These are phyloP conservation scores for Coryphaenoides rupestris DNA, from an alignment of 2,113 vertebrate genomes.

Conservation along the genomic window DNA sequence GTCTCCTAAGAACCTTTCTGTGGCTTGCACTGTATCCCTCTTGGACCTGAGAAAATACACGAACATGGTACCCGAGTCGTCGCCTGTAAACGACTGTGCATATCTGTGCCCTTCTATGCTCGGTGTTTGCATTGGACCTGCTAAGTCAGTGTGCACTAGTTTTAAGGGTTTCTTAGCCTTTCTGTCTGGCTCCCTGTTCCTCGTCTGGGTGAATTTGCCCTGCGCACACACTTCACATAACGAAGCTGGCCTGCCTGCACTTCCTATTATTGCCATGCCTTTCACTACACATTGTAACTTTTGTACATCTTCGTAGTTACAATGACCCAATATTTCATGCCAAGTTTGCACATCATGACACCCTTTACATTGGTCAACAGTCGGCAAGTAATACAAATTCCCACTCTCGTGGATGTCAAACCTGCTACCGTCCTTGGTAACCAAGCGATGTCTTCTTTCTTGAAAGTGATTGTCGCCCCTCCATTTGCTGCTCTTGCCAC, in stretches of 20 bases:
- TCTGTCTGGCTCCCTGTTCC: background rate
- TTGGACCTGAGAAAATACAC: slow-evolving; percentile 22
- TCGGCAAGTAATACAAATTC: slow-evolving; percentile 2
- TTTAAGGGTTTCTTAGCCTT: too few relatives aligned
- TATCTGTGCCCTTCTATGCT: too few relatives aligned
- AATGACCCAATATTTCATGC: too few relatives aligned
- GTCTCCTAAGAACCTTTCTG: slow-evolving; percentile 26
- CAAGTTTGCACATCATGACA: slow-evolving; percentile 28
- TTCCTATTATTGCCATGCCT: slow-evolving; percentile 30
- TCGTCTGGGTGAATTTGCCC: background rate
- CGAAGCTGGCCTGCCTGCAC: too few relatives aligned
- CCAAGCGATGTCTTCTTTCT: too few relatives aligned
- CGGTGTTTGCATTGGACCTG: too few relatives aligned
- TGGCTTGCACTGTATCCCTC: slow-evolving; percentile 16
- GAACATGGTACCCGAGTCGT: slow-evolving; percentile 4
- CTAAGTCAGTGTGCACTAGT: too few relatives aligned
- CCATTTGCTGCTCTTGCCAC: too few relatives aligned
- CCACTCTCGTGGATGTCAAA: background rate
- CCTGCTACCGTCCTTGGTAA: background rate
- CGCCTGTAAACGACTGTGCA: slow-evolving; percentile 16
- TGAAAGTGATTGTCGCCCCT: too few relatives aligned
- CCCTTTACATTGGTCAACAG: slow-evolving; percentile 10
- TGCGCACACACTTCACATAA: background rate
- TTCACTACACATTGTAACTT: slow-evolving; percentile 16
- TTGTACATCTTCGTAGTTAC: slow-evolving; percentile 20